Evolutionary conservation across 2,113 vertebrate genomes (phyloP).

Genomic region (Trematomus loennbergii): DNA sequence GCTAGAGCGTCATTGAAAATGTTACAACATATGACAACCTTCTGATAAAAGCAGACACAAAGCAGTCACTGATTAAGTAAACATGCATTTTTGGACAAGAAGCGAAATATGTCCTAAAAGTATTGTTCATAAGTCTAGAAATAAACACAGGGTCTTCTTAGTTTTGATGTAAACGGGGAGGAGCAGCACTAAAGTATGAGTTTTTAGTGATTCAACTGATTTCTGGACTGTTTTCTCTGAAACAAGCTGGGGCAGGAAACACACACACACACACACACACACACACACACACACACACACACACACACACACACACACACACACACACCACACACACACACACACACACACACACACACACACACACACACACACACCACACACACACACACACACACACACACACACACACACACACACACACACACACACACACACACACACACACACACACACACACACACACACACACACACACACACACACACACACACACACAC

Average conservation of each 20-base stretch:
- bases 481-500: too few relatives aligned
- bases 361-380: too few relatives aligned
- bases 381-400: too few relatives aligned
- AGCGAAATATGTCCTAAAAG: not conserved
- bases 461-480: too few relatives aligned
- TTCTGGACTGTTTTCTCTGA: not conserved
- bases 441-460: too few relatives aligned
- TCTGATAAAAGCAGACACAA: not conserved
- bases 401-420: too few relatives aligned
- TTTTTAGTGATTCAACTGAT: slow-evolving; percentile 25
- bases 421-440: too few relatives aligned
- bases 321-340: not conserved
- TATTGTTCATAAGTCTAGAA: too few relatives aligned
- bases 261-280: slow-evolving; percentile 19
- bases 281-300: slow-evolving; percentile 3
- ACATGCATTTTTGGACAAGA: not conserved
- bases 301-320: not conserved
- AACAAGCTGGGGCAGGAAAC: not conserved
- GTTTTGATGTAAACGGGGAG: not conserved
- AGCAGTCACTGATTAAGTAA: not conserved
- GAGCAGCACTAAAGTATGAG: not conserved
- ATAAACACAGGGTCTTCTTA: not conserved
- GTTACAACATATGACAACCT: not conserved
- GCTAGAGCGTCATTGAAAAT: not conserved
- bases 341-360: too few relatives aligned